Percentiles rank a stretch among this genome's conserved stretches.
These are phyloP conservation scores for Eolophus roseicapilla DNA, from an alignment of 2,113 vertebrate species.

Conservation along the genomic window DNA sequence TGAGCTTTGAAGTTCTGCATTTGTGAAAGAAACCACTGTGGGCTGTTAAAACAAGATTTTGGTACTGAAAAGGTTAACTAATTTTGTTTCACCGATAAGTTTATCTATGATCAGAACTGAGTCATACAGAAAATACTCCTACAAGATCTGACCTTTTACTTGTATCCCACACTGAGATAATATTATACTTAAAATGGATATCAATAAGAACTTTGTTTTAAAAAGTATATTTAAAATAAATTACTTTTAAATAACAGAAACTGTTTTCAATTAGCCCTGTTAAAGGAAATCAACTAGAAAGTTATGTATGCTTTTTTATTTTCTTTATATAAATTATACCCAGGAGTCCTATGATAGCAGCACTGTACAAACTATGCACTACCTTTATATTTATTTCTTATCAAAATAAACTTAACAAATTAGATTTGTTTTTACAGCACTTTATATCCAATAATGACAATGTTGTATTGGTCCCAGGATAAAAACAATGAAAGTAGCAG, in stretches of 20 bases:
- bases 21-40: neutral
- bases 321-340: conserved; percentile 73
- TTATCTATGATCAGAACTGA: conserved; percentile 79
- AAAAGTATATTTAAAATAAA: conserved; percentile 75
- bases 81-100: conserved; percentile 76
- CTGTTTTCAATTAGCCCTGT: conserved; percentile 76
- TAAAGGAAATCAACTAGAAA: conserved; percentile 69
- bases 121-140: conserved; percentile 80
- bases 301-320: conserved; percentile 69
- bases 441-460: conserved; percentile 70
- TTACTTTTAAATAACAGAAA: conserved; percentile 76
- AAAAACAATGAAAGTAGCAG: conserved; percentile 69
- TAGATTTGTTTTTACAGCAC: conserved; percentile 70
- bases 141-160: conserved; percentile 81
- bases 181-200: conserved; percentile 73
- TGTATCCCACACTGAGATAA: conserved; percentile 78
- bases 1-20: conserved; percentile 31
- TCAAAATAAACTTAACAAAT: conserved; percentile 74
- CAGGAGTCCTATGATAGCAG: conserved; percentile 65
- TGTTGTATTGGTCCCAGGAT: conserved; percentile 63
- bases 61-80: conserved; percentile 72
- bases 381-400: conserved; percentile 73
- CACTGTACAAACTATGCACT: conserved; percentile 64
- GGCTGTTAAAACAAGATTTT: conserved; percentile 43
- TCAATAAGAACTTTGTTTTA: conserved; percentile 77